A percentile compares a stretch with the other conserved stretches of the same genome.
These are phyloP conservation scores for Illadopsis cleaveri DNA, from an alignment of 2,113 vertebrate genomes.

Conservation along the genomic window DNA sequence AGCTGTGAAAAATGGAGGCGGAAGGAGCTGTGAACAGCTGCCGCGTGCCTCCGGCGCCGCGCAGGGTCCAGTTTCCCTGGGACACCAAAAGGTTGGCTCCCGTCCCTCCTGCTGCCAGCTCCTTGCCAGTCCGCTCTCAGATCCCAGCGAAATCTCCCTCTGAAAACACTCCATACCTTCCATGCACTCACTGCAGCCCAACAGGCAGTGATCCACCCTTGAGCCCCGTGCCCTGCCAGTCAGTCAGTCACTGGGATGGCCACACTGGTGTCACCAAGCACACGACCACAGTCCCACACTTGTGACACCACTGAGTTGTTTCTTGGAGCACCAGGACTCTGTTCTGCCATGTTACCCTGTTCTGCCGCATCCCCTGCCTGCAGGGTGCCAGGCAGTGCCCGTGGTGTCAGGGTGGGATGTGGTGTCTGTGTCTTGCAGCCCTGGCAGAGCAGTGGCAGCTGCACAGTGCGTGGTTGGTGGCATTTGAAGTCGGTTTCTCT, in stretches of 20 bases:
- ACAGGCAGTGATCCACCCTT: background rate
- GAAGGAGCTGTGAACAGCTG: constrained; percentile 42
- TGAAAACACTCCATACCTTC: fast-evolving
- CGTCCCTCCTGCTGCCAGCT: background rate
- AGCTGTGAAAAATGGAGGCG: constrained; percentile 45
- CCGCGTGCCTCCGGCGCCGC: background rate
- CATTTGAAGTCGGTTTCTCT: background rate
- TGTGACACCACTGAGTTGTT: fast-evolving
- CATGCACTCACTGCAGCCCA: fast-evolving
- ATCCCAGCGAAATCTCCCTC: fast-evolving
- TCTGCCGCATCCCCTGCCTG: fast-evolving
- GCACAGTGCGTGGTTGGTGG: fast-evolving
- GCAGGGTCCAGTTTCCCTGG: background rate
- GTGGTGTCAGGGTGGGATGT: fast-evolving
- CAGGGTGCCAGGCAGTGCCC: fast-evolving
- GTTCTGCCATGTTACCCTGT: too few species aligned
- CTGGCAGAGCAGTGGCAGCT: background rate
- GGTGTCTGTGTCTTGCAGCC: background rate
- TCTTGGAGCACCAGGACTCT: fast-evolving
- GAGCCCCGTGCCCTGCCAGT: fast-evolving
- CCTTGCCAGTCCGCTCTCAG: fast-evolving
- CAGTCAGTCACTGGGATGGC: background rate
- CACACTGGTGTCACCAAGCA: fast-evolving
- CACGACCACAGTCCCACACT: fast-evolving
- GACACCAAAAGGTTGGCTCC: background rate